Base-by-base conservation (phyloP, 2,113 vertebrate species). In the Trachemys scripta region DNA sequence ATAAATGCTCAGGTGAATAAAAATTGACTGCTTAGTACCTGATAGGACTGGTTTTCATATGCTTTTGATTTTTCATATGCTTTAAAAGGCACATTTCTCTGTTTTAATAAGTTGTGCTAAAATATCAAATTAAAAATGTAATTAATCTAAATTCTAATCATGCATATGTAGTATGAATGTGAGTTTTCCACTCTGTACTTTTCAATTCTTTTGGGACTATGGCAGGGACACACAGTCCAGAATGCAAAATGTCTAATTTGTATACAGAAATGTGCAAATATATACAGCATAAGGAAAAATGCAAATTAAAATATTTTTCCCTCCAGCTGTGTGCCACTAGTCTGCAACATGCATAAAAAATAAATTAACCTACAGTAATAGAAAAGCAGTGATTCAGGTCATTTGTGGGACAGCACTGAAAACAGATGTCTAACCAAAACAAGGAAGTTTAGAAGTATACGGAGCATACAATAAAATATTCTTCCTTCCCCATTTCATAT, bases 251-350 rank as follows among this genome's bases (percentile, higher is more conserved):
- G 47, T 0, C 14, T 53, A 57, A 93, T 57, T 24, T 91, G 29
- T 82, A 57, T 79, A 82, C 62, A 62, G 57, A 62, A 62, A 31
- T 14, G 25, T 31, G 57, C 82, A 90, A 93, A 84, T 38, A 10
- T 38, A 72, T 38, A 38, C 65, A 72, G 19, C 65, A 45, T 0
- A 1, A 59, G 78, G 76, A 78, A 80, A 49, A 1, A 13, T 82
- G 82, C 25, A 57, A 90, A 87, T 84, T 10, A 90, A 47, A 91
- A 50, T 91, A 89, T 81, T 95, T 84, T 72, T 57, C 57, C 57
- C 27, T 92, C 94, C 89, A 97, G 90, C 87, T 89, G 92, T 87
- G 85, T 97, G 95, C 89, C 87, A 88, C 94, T 95, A 35, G 49
- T 86, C 92, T 94, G 79, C 91, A 94, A 85, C 82, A 90, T 88